A percentile compares a stretch with the other conserved stretches of the same genome.
Evolutionary conservation across 2,113 vertebrate species (phyloP).

Genomic region (Garra rufa): DNA sequence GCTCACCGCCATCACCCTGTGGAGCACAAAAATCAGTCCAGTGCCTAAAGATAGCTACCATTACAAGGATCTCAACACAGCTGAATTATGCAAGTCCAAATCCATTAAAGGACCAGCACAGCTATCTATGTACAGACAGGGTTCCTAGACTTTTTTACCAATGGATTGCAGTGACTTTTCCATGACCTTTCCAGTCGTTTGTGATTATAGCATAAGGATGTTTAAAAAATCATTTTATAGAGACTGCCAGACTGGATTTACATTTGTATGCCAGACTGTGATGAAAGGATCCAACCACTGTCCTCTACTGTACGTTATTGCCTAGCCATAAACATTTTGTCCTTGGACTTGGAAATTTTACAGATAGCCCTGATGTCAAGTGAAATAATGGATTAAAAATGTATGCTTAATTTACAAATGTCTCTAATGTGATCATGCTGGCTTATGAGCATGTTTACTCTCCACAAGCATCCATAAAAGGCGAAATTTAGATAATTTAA

Average conservation of each 20-base stretch:
- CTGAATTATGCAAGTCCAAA: constrained; percentile 52
- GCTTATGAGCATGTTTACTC: neutral
- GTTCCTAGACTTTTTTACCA: neutral
- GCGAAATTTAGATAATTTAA: neutral
- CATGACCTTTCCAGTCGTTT: neutral
- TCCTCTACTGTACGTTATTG: neutral
- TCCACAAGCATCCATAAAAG: neutral
- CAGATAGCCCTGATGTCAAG: neutral
- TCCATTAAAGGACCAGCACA: constrained; percentile 42
- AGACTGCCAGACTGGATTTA: neutral
- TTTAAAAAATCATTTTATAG: neutral
- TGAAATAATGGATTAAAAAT: neutral
- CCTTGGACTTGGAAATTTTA: neutral
- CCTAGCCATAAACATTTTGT: neutral
- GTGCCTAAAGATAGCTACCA: constrained; percentile 45
- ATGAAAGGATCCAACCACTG: neutral
- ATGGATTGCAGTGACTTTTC: neutral
- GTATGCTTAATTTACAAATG: neutral
- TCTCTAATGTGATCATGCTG: neutral
- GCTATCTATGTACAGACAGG: neutral
- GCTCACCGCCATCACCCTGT: constrained; percentile 84
- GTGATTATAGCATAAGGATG: neutral
- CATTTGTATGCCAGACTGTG: neutral
- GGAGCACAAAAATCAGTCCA: constrained; percentile 32
- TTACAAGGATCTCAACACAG: constrained; percentile 19